phyloP scores from a whole-genome alignment of 1,140 invertebrate species.

The Drosophila arawakana region DNA sequence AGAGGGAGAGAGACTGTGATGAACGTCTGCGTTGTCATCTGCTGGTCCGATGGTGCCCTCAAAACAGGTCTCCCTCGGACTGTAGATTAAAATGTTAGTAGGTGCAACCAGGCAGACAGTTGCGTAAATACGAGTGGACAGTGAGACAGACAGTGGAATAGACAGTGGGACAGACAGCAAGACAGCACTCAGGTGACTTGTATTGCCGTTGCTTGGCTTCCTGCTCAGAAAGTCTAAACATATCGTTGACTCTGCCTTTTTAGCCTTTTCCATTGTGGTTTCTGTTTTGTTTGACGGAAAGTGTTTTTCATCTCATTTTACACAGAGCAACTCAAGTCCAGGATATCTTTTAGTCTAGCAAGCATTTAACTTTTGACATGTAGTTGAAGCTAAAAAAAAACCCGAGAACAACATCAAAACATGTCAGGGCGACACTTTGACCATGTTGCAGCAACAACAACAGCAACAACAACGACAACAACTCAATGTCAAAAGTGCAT shows the following conservation, averaged over 20 bases:
- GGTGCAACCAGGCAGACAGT: conserved; percentile 56
- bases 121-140: conserved; percentile 13
- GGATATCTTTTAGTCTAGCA: conserved; percentile 16
- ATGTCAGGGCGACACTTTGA: conserved; percentile 76
- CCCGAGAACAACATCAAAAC: conserved; percentile 47
- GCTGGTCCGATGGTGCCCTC: conserved; percentile 51
- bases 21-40: conserved; percentile 39
- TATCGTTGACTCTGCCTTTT: conserved; percentile 49
- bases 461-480: conserved; percentile 48
- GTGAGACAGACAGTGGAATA: conserved; percentile 24
- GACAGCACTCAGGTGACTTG: conserved; percentile 53
- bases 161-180: conserved; percentile 18
- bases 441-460: conserved; percentile 59
- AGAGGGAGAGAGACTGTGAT: neutral
- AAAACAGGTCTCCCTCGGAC: conserved; percentile 42
- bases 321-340: neutral
- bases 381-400: neutral
- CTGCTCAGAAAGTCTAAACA: conserved; percentile 77
- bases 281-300: conserved; percentile 60
- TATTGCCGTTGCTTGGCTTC: conserved; percentile 67
- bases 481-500: conserved; percentile 81
- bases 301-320: conserved; percentile 60
- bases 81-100: conserved; percentile 50
- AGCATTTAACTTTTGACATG: conserved; percentile 7
- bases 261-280: conserved; percentile 64